Evolutionary conservation across 1,140 invertebrate genomes (phyloP), one percentile per base, ranked within the genome.

Genomic region (Phymastichus coffea): DNA sequence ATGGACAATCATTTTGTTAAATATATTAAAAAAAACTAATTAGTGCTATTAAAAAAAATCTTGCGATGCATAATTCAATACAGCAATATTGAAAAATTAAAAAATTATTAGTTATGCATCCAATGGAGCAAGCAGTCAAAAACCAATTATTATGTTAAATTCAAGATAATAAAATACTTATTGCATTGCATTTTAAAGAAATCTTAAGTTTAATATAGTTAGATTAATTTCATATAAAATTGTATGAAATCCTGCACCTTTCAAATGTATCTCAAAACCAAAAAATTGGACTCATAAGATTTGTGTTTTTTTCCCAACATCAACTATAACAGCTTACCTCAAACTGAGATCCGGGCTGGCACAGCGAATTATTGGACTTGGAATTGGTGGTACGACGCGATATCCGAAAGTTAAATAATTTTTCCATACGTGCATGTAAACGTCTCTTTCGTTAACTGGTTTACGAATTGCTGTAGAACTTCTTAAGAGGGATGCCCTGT

Each of bases 371-470:
- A 94, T 85, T 0, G 92, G 87, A 68, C 87, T 90, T 0, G 91
- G 88, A 25, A 87, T 85, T 17, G 91, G 88, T 35, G 92, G 90
- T 1, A 97, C 94, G 7, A 98, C 90, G 60, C 94, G 84, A 81
- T 96, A 98, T 2, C 94, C 94, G 80, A 97, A 92, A 10, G 94
- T 92, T 48, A 96, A 86, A 78, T 98, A 98, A 81, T 97, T 97
- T 70, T 95, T 91, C 95, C 95, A 99, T 1, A 97, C 84, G 73
- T 91, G 87, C 81, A 98, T 87, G 75, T 97, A 95, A 38, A 93
- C 85, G 74, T 98, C 95, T 66, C 93, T 81, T 79, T 97, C 94
- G 65, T 91, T 95, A 35, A 90, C 86, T 25, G 92, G 92, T 73
- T 95, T 97, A 76, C 90, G 84, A 53, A 93, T 81, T 64, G 87